Conservation (phyloP, 2,888 invertebrate genomes). For the Eudemis profundana region DNA sequence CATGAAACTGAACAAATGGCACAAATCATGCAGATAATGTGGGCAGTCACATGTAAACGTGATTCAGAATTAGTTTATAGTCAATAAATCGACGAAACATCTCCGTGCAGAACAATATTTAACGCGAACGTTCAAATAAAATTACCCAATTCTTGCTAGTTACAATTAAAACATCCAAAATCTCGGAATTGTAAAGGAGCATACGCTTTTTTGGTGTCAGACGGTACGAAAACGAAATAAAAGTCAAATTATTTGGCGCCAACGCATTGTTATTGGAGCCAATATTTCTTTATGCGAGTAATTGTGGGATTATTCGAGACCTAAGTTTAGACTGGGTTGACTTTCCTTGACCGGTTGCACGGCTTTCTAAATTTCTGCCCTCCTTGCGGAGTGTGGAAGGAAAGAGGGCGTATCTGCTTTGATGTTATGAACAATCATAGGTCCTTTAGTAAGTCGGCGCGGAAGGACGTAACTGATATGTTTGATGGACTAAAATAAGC, state of each 20-base stretch:
- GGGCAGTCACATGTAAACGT: slow-evolving; percentile 52
- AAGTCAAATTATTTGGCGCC: slow-evolving; percentile 53
- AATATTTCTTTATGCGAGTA: slow-evolving; percentile 51
- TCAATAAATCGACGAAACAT: slow-evolving; percentile 61
- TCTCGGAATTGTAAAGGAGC: background rate
- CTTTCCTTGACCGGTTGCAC: slow-evolving; percentile 19
- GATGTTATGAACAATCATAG: background rate
- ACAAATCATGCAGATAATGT: slow-evolving; percentile 33
- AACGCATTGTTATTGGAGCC: slow-evolving; percentile 51
- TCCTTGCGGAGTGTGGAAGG: background rate
- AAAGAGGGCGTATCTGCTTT: background rate
- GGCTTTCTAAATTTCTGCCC: slow-evolving; percentile 15
- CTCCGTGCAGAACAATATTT: slow-evolving; percentile 54
- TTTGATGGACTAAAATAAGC: background rate
- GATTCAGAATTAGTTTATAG: slow-evolving; percentile 61
- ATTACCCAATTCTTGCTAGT: slow-evolving; percentile 5
- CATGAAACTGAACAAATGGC: slow-evolving; percentile 24
- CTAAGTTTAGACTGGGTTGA: slow-evolving; percentile 26
- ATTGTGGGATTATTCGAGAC: slow-evolving; percentile 23
- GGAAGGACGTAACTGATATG: background rate
- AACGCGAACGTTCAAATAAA: slow-evolving; percentile 52
- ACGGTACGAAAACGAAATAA: slow-evolving; percentile 57
- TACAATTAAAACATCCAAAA: slow-evolving; percentile 5
- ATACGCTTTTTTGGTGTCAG: background rate
- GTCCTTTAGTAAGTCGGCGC: background rate